Percentiles rank a stretch among this genome's conserved stretches.
Evolutionary conservation across 2,888 invertebrate genomes (phyloP).

Genomic region (Mythimna lalbum): DNA sequence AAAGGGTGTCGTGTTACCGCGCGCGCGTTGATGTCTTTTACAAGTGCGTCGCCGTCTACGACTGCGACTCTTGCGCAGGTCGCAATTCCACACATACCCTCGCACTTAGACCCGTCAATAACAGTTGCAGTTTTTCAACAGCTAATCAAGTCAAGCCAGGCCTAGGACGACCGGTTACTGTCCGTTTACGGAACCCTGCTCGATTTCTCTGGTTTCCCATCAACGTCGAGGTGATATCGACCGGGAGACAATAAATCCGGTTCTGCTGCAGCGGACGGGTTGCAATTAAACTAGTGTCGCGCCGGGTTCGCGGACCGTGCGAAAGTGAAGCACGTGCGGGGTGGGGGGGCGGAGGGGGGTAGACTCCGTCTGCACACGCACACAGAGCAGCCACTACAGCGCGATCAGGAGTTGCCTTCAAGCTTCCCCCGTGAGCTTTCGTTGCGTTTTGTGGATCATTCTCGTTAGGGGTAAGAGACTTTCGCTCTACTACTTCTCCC

Average conservation of each 20-base stretch:
- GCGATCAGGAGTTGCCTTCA: constrained; percentile 20
- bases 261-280: constrained; percentile 83
- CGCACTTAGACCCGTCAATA: constrained; percentile 65
- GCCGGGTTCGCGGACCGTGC: constrained; percentile 87
- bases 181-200: constrained; percentile 69
- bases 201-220: constrained; percentile 77
- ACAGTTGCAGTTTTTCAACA: constrained; percentile 58
- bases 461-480: constrained; percentile 6
- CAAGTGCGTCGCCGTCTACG: constrained; percentile 63
- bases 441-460: constrained; percentile 17
- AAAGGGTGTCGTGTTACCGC: constrained; percentile 42
- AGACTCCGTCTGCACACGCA: constrained; percentile 62
- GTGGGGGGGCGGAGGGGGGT: constrained; percentile 64
- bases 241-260: constrained; percentile 89
- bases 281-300: constrained; percentile 90
- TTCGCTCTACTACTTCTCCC: background rate
- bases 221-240: constrained; percentile 83
- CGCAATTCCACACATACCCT: constrained; percentile 62
- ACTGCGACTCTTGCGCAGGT: constrained; percentile 62
- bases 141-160: constrained; percentile 50
- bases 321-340: constrained; percentile 86
- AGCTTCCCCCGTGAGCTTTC: constrained; percentile 30
- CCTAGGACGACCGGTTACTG: constrained; percentile 61
- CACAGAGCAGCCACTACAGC: constrained; percentile 59
- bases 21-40: constrained; percentile 85